These are phyloP conservation scores for Psittacula cyanocephala DNA, from an alignment of 2,113 vertebrate species.

Conservation along the genomic window DNA sequence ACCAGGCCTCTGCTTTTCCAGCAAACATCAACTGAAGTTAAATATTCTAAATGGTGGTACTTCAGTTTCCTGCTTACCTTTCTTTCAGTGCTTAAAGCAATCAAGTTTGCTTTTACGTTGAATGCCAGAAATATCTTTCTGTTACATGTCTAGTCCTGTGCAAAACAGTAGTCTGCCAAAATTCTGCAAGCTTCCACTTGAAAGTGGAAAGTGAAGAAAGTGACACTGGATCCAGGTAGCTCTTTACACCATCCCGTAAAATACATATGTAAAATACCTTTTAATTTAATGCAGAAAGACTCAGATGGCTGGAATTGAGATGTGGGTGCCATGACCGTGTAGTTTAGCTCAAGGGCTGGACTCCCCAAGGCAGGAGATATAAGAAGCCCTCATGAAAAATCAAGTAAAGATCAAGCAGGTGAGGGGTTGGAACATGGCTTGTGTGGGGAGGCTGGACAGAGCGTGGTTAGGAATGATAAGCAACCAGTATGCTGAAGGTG, in stretches of 20 bases:
- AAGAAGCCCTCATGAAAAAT: background rate
- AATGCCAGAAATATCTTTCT: background rate
- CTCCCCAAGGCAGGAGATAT: background rate
- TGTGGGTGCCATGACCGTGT: background rate
- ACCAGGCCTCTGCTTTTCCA: background rate
- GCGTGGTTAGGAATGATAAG: background rate
- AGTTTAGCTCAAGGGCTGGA: background rate
- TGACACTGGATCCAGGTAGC: background rate
- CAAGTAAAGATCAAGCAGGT: too few species aligned
- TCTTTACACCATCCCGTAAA: background rate
- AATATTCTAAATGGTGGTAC: background rate
- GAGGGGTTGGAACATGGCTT: accelerated
- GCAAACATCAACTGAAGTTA: background rate
- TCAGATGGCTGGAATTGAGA: background rate
- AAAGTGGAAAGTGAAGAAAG: background rate
- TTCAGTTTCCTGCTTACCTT: background rate
- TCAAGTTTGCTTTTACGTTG: background rate
- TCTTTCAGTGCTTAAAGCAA: background rate
- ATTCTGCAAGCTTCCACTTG: background rate
- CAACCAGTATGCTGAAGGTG: background rate
- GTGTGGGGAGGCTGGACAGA: background rate
- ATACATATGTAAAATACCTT: background rate
- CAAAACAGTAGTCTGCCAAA: background rate
- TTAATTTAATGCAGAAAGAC: background rate
- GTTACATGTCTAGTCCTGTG: background rate